Conservation (phyloP, 2,888 invertebrate species). For the Druceiella hillmani region DNA sequence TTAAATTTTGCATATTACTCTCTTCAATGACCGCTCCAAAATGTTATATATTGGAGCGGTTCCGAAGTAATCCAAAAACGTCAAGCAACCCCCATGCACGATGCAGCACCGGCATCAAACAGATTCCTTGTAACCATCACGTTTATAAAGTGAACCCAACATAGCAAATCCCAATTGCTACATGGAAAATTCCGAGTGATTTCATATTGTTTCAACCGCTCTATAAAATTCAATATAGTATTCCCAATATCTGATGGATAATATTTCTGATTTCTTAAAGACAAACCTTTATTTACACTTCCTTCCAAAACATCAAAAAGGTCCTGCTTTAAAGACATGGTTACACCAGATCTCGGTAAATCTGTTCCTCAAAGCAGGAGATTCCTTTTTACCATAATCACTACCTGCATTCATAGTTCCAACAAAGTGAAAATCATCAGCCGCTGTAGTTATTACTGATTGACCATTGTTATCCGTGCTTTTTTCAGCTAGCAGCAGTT, state of each 20-base stretch:
- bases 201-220: slow-evolving; percentile 67
- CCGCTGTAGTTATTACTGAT: slow-evolving; percentile 59
- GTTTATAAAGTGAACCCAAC: slow-evolving; percentile 91
- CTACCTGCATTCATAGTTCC: slow-evolving; percentile 99
- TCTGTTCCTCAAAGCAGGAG: slow-evolving; percentile 93
- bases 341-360: slow-evolving; percentile 99
- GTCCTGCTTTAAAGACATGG: slow-evolving; percentile 66
- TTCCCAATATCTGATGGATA: slow-evolving; percentile 56
- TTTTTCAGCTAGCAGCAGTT: slow-evolving; percentile 86
- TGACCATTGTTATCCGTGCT: slow-evolving; percentile 58
- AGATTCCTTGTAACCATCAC: slow-evolving; percentile 40
- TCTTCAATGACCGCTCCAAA: too few relatives aligned
- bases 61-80: slow-evolving; percentile 88
- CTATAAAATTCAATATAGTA: slow-evolving; percentile 73
- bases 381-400: slow-evolving; percentile 99
- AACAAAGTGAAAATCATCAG: slow-evolving; percentile 80
- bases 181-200: slow-evolving; percentile 74
- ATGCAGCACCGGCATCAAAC: slow-evolving; percentile 58
- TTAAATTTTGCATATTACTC: too few relatives aligned
- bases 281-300: slow-evolving; percentile 58
- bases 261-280: slow-evolving; percentile 48
- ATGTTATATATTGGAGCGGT: too few relatives aligned
- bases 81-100: slow-evolving; percentile 85
- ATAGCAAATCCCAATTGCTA: slow-evolving; percentile 86
- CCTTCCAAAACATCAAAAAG: slow-evolving; percentile 74